These are phyloP conservation scores for Gasterosteus aculeatus DNA, from an alignment of 2,113 vertebrate genomes.

Conservation along the genomic window DNA sequence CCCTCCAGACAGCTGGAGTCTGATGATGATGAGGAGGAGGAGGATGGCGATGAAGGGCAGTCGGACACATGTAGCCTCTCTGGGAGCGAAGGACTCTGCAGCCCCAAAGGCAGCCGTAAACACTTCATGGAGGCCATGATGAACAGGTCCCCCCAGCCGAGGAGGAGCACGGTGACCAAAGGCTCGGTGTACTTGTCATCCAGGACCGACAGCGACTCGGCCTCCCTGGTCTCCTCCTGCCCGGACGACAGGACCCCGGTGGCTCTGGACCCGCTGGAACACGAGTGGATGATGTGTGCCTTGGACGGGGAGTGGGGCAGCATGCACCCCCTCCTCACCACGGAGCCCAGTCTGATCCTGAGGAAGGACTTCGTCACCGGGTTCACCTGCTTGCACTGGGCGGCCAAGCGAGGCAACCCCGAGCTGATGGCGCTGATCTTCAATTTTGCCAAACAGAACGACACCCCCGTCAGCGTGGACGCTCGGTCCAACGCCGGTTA, in stretches of 20 bases:
- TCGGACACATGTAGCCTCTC: conserved; percentile 4
- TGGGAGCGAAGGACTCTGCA: conserved; percentile 41
- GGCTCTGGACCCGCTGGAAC: conserved; percentile 89
- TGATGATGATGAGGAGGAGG: not conserved
- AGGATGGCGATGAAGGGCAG: conserved; percentile 4
- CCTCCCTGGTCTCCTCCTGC: conserved; percentile 77
- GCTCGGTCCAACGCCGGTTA: conserved; percentile 86
- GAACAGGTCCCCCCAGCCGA: conserved; percentile 84
- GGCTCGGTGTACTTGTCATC: not conserved
- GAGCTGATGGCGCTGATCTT: conserved; percentile 88
- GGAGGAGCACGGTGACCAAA: conserved; percentile 69
- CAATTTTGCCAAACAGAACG: conserved; percentile 82
- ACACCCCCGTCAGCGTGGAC: conserved; percentile 83
- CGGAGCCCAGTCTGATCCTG: conserved; percentile 83
- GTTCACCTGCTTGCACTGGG: conserved; percentile 95
- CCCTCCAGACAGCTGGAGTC: not conserved
- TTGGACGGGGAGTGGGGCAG: conserved; percentile 87
- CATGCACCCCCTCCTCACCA: conserved; percentile 80
- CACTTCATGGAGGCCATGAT: conserved; percentile 74
- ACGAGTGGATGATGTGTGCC: conserved; percentile 93
- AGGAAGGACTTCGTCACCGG: conserved; percentile 92
- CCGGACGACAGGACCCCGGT: conserved; percentile 56
- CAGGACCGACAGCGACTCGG: conserved; percentile 52
- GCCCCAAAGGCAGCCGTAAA: conserved; percentile 63
- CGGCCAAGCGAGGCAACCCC: conserved; percentile 88